Base-by-base conservation (phyloP, 2,888 invertebrate species). In the Drosophila differens region DNA sequence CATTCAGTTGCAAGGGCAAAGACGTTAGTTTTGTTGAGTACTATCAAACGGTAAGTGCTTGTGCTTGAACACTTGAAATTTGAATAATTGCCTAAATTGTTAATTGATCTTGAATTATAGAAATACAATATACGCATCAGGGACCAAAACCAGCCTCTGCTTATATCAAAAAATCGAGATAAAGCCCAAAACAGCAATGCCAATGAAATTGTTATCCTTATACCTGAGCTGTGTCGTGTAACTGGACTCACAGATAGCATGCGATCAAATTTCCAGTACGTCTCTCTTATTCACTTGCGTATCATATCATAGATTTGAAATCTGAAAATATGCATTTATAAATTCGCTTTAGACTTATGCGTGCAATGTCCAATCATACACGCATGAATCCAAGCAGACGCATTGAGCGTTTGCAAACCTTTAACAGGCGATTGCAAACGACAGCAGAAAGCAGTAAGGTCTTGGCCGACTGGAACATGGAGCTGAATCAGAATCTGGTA, bases 141-240 rank as follows among this genome's bases (percentile, higher is more conserved):
- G 0, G 95, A 97, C 79, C 33, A 75, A 0, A 92, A 94, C 0
- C 99, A 99, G 91, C 98, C 99, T 0, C 88, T 99, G 91, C 93
- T 99, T 53, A 94, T 98, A 0, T 96, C 97, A 0, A 95, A 95
- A 35, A 94, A 95, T 0, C 96, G 95, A 89, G 94, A 95, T 6
- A 95, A 95, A 37, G 97, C 97, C 78, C 68, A 86, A 22, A 95
- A 96, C 60, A 95, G 96, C 0, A 97, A 96, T 0, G 94, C 95
- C 93, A 94, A 95, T 0, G 96, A 97, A 62, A 78, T 92, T 9
- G 93, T 95, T 0, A 95, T 98, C 19, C 94, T 99, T 2, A 94
- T 98, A 30, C 98, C 98, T 0, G 98, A 98, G 93, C 93, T 98
- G 41, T 98, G 98, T 87, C 95, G 96, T 0, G 95, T 97, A 85